Conservation (phyloP, 2,888 invertebrate genomes). For the Carabus problematicus region DNA sequence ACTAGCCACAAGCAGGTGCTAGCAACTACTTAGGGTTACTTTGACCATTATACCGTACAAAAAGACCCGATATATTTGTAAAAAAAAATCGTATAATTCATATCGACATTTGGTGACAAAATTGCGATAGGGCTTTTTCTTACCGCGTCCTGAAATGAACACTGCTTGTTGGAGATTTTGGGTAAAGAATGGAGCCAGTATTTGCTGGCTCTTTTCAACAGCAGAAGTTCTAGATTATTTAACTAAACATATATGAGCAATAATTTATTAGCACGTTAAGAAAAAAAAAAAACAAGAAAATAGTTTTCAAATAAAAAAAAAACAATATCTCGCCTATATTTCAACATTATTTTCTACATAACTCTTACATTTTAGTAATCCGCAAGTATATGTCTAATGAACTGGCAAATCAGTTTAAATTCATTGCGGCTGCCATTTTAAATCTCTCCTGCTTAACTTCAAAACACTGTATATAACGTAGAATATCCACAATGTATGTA, state of each 20-base stretch:
- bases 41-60: conserved; percentile 40
- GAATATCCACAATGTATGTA: not conserved
- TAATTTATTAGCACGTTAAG: no score
- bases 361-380: not conserved
- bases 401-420: conserved; percentile 23
- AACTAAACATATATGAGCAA: no score
- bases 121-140: no score
- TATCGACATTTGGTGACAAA: conserved; percentile 25
- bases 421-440: conserved; percentile 17
- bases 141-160: no score
- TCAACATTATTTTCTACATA: no score
- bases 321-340: no score
- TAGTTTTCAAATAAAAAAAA: no score
- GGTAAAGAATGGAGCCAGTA: no score
- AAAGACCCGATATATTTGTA: conserved; percentile 25
- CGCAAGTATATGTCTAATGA: conserved; percentile 9
- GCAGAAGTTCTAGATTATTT: no score
- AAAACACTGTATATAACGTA: not conserved
- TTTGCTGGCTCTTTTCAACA: no score
- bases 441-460: not conserved
- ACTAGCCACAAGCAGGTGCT: conserved; percentile 41
- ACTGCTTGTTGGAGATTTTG: no score
- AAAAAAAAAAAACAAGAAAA: no score
- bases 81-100: conserved; percentile 35
- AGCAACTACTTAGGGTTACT: conserved; percentile 45